Evolutionary conservation across 2,888 invertebrate genomes (phyloP), one percentile per base, ranked within the genome.

Genomic region (Folsomia candida): DNA sequence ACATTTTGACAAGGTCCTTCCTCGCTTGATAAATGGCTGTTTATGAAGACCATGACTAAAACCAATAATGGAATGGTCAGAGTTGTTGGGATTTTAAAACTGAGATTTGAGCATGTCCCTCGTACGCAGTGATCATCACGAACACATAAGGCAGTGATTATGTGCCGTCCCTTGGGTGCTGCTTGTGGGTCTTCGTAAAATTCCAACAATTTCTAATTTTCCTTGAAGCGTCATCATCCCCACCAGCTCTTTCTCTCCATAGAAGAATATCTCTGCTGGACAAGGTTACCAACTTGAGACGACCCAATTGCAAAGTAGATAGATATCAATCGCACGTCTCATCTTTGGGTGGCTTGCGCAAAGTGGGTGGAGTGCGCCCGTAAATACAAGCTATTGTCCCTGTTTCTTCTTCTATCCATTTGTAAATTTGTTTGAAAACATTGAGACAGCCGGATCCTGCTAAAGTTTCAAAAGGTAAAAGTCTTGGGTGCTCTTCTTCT

Each of bases 1-100:
- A 76, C 76, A 73, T 73, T 76, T 68, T 72, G 76, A 76, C 76
- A 67, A 69, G 71, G 64, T 69, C 71, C 72, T 66, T 73, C 65
- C 69, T 64, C 69, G 57, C 24, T 69, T 76, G 76, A 76, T 75
- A 73, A 73, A 75, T 75, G 75, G 66, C 64, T 67, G 20, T 58
- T 65, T 24, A 70, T 70, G 70, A 70, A 61, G 70, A 70, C 70
- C 70, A 60, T 70, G 66, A 66, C 70, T 65, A 70, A 66, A 64
- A 22, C 63, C 63, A 64, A 64, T 64, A 64, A 62, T 62, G n/a
- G n/a, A 62, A 37, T 37, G 37, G 37, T 4, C 37, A 37, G 37
- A 4, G 37, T 9, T 4, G 14, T 14, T 37, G 37, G 37, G 37
- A 37, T 14, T 37, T 37, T 37, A 37, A 37, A 37, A 37, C 14